Evolutionary conservation across 2,888 invertebrate species (phyloP).

Genomic region (Brachyptera risi): DNA sequence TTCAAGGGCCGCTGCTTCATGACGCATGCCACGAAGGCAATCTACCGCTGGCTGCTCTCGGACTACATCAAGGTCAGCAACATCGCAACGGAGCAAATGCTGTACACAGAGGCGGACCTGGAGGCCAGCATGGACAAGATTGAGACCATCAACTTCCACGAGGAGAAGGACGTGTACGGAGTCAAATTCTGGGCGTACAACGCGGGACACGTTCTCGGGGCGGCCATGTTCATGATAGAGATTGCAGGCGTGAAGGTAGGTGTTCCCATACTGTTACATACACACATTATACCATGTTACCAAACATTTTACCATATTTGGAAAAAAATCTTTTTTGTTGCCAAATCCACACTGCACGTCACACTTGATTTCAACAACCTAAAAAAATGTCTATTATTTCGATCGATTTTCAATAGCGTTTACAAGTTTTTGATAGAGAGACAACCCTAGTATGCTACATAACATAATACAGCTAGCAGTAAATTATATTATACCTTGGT

Average conservation of each 20-base stretch:
- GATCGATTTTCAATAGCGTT: too few relatives aligned
- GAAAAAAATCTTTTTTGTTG: too few relatives aligned
- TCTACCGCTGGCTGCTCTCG: conserved; percentile 95
- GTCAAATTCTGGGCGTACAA: conserved; percentile 98
- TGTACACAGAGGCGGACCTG: conserved; percentile 95
- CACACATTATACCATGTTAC: too few relatives aligned
- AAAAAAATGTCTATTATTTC: too few relatives aligned
- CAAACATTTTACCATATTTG: too few relatives aligned
- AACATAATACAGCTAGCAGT: too few relatives aligned
- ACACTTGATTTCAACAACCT: too few relatives aligned
- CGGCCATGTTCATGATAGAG: conserved; percentile 99
- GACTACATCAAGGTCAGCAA: conserved; percentile 99
- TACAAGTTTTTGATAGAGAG: too few relatives aligned
- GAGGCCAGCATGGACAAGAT: conserved; percentile 99
- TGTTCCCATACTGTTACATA: too few relatives aligned
- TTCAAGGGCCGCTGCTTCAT: conserved; percentile 98
- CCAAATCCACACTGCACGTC: too few relatives aligned
- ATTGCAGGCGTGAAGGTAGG: conserved; percentile 91
- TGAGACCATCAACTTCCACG: conserved; percentile 96
- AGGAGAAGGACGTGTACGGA: conserved; percentile 95
- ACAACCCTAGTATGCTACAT: too few relatives aligned
- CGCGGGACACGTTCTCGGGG: conserved; percentile 97
- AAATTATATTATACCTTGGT: too few relatives aligned
- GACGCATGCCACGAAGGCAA: conserved; percentile 99
- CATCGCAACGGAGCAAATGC: conserved; percentile 93